Evolutionary conservation across 2,113 vertebrate genomes (phyloP), one percentile per base, ranked within the genome.

Genomic region (Mixornis gularis): DNA sequence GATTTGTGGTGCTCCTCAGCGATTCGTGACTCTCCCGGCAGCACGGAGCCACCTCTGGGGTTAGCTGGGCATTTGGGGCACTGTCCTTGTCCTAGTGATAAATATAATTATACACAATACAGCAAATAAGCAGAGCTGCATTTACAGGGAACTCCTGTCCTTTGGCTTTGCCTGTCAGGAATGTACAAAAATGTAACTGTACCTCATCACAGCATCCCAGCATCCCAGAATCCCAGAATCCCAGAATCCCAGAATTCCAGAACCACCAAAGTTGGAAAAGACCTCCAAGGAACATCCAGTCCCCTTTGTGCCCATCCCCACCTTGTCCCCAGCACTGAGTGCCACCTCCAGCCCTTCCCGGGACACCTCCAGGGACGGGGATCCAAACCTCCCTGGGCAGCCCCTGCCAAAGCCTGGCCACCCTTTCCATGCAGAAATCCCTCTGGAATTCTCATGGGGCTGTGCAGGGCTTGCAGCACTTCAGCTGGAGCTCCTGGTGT

Each of bases 1-100:
- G 5, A 2, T 24, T 41, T 27, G 3, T 0, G 27, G 6, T 0
- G n/a, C 20, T 56, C 25, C 64, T 17, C 68, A 4, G 49, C 4
- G 6, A 12, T 9, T n/a, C 15, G 1, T 24, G 34, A 0, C 64
- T 41, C 18, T 34, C 10, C 41, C 13, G 3, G 43, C 63, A 56
- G 73, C 55, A 16, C 40, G 16, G 78, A 43, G 30, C 52, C 41
- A 4, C 30, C 34, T 34, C 55, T 16, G 43, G 25, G 51, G 6
- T n/a, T 30, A 1, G 11, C 8, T 5, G 6, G 30, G 55, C 24
- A 1, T 74, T 9, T n/a, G 43, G 53, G 52, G n/a, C 38, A 9
- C 63, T 51, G 6, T 8, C 21, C 15, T 6, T 10, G 25, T 59
- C 11, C n/a, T 3, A 2, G 9, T 12, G 52, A 43, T 32, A 40